Conservation (phyloP, 2,888 invertebrate species). For the Volucella zonaria region DNA sequence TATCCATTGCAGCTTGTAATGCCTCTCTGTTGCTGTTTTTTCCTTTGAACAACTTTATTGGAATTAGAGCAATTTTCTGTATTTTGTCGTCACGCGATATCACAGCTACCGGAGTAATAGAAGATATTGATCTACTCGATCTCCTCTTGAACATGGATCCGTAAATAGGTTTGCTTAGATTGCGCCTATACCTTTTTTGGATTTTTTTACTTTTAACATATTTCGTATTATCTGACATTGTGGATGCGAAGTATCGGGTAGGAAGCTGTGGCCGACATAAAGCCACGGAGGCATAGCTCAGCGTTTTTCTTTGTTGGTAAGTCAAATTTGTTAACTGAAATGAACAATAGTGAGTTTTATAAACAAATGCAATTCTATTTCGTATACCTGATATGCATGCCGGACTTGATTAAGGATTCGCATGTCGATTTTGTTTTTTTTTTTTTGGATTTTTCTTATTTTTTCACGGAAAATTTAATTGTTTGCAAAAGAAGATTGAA, state of each 20-base stretch:
- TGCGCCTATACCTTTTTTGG: constrained; percentile 36
- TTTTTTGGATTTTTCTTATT: constrained; percentile 13
- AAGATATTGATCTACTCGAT: constrained; percentile 9
- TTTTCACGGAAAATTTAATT: constrained; percentile 47
- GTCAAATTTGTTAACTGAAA: constrained; percentile 41
- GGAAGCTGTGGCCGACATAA: not conserved
- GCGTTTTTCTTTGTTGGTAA: constrained; percentile 9
- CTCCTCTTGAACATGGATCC: constrained; percentile 28
- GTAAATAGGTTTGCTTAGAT: constrained; percentile 33
- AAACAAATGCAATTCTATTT: not conserved
- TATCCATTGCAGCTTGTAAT: constrained; percentile 75
- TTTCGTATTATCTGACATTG: constrained; percentile 65
- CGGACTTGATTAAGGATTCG: constrained; percentile 26
- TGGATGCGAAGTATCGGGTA: constrained; percentile 55
- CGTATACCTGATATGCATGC: constrained; percentile 51
- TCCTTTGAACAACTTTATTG: constrained; percentile 75
- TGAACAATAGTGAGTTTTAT: not conserved
- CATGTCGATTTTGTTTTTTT: constrained; percentile 37
- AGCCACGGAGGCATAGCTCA: constrained; percentile 12
- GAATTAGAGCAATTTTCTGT: constrained; percentile 78
- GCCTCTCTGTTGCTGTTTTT: constrained; percentile 63
- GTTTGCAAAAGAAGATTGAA: constrained; percentile 38
- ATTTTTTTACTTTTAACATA: constrained; percentile 45
- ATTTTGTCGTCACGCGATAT: constrained; percentile 68
- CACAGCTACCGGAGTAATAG: constrained; percentile 71